Percentiles rank a stretch among this genome's conserved stretches.
Conservation (phyloP, 2,888 invertebrate genomes). For the Stenchaetothrips biformis region DNA sequence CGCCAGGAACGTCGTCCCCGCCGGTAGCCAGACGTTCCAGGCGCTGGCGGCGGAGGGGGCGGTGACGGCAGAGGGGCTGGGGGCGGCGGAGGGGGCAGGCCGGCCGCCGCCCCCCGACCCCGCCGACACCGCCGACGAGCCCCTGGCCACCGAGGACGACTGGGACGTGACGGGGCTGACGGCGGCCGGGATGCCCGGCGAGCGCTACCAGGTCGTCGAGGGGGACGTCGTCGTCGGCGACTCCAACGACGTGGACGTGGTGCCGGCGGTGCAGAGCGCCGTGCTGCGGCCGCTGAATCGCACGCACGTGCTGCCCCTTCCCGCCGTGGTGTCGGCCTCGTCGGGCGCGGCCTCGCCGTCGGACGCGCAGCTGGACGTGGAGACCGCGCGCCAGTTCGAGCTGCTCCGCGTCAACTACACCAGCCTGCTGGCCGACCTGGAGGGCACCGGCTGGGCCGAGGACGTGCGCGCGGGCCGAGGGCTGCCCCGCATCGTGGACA, state of each 20-base stretch:
- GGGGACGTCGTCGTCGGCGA: not conserved
- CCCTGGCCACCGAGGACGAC: not conserved
- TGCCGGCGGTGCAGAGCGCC: slow-evolving; percentile 41
- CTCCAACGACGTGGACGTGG: not conserved
- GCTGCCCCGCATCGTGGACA: slow-evolving; percentile 74
- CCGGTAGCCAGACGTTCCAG: not conserved
- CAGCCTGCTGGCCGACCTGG: slow-evolving; percentile 39
- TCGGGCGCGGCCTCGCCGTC: slow-evolving; percentile 26
- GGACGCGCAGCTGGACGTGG: slow-evolving; percentile 37
- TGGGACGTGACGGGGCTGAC: not conserved
- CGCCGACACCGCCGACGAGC: too few species aligned
- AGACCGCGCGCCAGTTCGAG: slow-evolving; percentile 40
- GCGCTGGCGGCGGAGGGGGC: not conserved
- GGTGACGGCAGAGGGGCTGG: not conserved
- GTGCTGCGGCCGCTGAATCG: slow-evolving; percentile 50
- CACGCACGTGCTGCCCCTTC: slow-evolving; percentile 52
- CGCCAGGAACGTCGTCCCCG: not conserved
- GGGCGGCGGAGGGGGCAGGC: not conserved
- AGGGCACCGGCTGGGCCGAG: slow-evolving; percentile 36
- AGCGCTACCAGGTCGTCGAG: slow-evolving; percentile 7
- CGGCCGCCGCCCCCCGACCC: not conserved
- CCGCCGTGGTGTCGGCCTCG: slow-evolving; percentile 40
- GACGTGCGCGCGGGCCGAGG: slow-evolving; percentile 45
- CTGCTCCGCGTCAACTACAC: slow-evolving; percentile 42
- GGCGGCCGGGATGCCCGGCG: not conserved